Conservation (phyloP, 2,888 invertebrate species). For the Drosophila nr. perissopoda region DNA sequence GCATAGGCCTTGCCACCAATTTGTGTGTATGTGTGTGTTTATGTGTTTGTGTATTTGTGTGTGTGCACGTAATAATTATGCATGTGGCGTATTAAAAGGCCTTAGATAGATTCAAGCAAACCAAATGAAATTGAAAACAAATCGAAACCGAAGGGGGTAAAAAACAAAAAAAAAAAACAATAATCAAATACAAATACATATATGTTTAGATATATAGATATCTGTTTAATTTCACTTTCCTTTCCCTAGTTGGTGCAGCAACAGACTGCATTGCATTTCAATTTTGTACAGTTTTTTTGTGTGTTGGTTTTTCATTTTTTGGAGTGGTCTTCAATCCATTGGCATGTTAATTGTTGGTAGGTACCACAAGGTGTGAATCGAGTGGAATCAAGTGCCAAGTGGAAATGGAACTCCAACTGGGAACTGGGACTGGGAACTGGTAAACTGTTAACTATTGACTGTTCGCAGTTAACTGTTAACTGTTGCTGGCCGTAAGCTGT, state of each 20-base stretch:
- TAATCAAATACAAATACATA: background rate
- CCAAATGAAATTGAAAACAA: conserved; percentile 74
- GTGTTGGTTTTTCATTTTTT: conserved; percentile 41
- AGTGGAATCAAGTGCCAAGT: conserved; percentile 22
- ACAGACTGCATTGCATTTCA: conserved; percentile 74
- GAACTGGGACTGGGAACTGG: conserved; percentile 16
- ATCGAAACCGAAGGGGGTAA: conserved; percentile 41
- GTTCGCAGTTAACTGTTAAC: conserved; percentile 3
- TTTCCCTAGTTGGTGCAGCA: conserved; percentile 65
- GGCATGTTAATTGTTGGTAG: conserved; percentile 65
- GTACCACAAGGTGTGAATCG: conserved; percentile 45
- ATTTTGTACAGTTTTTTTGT: conserved; percentile 48
- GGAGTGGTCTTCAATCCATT: conserved; percentile 59
- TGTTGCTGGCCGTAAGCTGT: conserved; percentile 1
- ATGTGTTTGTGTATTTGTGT: background rate
- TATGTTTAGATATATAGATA: background rate
- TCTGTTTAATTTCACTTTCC: conserved; percentile 71
- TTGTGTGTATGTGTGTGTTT: background rate
- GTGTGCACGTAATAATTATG: conserved; percentile 70
- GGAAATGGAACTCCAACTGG: conserved; percentile 49
- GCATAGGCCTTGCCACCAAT: conserved; percentile 61
- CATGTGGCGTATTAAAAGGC: conserved; percentile 70
- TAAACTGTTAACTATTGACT: conserved; percentile 1
- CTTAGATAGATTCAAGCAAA: conserved; percentile 69
- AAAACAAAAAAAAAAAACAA: conserved; percentile 1